phyloP scores from a whole-genome alignment of 2,888 invertebrate species.

The Pterostichus madidus region DNA sequence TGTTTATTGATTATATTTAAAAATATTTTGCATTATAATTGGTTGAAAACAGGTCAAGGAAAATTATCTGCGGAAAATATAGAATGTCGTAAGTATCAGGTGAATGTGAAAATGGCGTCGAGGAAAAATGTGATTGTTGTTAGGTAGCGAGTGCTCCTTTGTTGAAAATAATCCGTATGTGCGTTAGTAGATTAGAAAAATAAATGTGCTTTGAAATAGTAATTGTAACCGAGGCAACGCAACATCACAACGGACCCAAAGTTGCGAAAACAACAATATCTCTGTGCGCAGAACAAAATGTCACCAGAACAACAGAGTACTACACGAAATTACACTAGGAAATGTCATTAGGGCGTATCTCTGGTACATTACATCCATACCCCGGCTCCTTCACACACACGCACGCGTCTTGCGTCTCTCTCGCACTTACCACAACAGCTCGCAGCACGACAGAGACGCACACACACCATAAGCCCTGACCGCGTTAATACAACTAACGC shows the following conservation, averaged over 20 bases:
- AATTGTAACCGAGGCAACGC: conserved; percentile 5
- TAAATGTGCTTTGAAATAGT: conserved; percentile 36
- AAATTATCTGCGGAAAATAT: no score
- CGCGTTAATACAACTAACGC: conserved; percentile 37
- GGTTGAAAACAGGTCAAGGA: no score
- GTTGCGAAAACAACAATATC: conserved; percentile 59
- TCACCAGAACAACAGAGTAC: conserved; percentile 62
- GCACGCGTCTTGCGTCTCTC: neutral
- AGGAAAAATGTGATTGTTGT: no score
- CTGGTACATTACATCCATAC: conserved; percentile 63
- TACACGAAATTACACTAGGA: conserved; percentile 66
- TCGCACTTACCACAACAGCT: neutral
- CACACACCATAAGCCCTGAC: conserved; percentile 2
- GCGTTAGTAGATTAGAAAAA: conserved; percentile 23
- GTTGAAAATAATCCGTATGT: neutral
- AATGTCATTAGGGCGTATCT: conserved; percentile 65
- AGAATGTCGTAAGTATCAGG: no score
- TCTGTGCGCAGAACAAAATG: conserved; percentile 55
- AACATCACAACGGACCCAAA: conserved; percentile 12
- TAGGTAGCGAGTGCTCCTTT: neutral
- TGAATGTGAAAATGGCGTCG: no score
- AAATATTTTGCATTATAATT: no score
- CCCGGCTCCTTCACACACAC: neutral
- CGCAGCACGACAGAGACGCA: neutral
- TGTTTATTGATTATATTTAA: no score